Evolutionary conservation across 2,888 invertebrate genomes (phyloP), one percentile per base, ranked within the genome.

Genomic region (Harpagoxenus sublaevis): DNA sequence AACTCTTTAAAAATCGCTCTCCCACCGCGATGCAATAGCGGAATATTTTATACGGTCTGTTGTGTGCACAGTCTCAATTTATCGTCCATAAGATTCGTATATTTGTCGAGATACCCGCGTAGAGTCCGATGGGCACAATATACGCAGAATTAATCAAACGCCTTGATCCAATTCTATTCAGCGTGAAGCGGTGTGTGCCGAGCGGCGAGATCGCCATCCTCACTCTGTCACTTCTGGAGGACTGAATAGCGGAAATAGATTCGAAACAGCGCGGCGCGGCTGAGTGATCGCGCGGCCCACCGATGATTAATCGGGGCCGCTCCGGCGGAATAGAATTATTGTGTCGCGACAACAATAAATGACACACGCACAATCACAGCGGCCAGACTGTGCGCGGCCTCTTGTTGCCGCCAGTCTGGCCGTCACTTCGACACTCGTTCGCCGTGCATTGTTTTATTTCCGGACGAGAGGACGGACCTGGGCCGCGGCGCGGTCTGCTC

Each of bases 251-350:
- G 84, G 79, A 87, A 87, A 90, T 89, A 87, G 84, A 88, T 89
- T 87, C 82, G 85, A 79, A 86, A 84, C 77, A 84, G 60, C 6
- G 35, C 5, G 35, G 5, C 35, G 35, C 77, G 84, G 84, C 79
- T 48, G 78, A 86, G 83, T 85, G 85, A 87, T 87, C 84, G 82
- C 86, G 86, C 82, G 31, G 73, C 71, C 68, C 84, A 23, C 68
- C 84, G 73, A 84, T 86, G 88, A 91, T 89, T 88, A 88, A 88
- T 87, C 86, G 84, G 68, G 8, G 45, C 8, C 8, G 82, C 74
- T 31, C 82, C 53, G 83, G 77, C 78, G 79, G 57, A 79, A 87
- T 87, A 79, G 84, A 73, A 88, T 86, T 89, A 89, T 86, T 89
- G 86, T 88, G 82, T 55, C 73, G 77, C 45, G 83, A 81, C 79